phyloP scores from a whole-genome alignment of 2,797 vertebrate genomes.

The Propithecus perrieri region DNA sequence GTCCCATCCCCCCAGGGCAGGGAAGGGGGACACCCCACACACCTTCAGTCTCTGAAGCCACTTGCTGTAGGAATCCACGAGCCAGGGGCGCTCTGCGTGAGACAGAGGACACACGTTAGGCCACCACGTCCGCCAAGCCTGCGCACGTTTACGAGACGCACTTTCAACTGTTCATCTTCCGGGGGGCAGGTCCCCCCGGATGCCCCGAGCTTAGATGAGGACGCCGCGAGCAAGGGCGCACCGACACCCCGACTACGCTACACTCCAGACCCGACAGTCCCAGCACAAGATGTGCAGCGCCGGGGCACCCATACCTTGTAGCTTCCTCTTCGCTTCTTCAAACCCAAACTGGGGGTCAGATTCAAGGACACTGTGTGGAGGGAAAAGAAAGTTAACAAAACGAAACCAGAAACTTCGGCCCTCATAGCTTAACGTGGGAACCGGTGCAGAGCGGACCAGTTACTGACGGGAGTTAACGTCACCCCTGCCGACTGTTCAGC shows the following conservation, averaged over 20 bases:
- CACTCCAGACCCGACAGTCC: neutral
- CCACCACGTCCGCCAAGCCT: neutral
- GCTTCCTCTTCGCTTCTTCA: slow-evolving; percentile 94
- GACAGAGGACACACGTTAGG: neutral
- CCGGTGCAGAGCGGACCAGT: too few relatives aligned
- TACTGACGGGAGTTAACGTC: rapidly evolving
- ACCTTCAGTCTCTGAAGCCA: slow-evolving; percentile 97
- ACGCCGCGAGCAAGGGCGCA: rapidly evolving
- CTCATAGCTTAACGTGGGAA: rapidly evolving
- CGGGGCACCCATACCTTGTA: slow-evolving; percentile 90
- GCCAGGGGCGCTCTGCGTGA: slow-evolving; percentile 94
- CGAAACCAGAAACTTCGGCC: neutral
- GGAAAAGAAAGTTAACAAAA: neutral
- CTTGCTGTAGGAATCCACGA: slow-evolving; percentile 92
- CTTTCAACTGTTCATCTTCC: neutral
- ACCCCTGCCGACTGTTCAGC: neutral
- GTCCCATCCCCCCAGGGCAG: neutral
- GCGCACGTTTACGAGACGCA: neutral
- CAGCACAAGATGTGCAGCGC: neutral
- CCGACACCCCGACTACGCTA: neutral
- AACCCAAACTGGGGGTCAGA: slow-evolving; percentile 97
- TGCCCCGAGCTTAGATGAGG: rapidly evolving
- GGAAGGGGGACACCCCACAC: neutral
- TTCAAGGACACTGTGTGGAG: slow-evolving; percentile 91
- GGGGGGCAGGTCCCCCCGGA: rapidly evolving